Conservation (phyloP, 2,888 invertebrate species). For the Agrotis clavis region DNA sequence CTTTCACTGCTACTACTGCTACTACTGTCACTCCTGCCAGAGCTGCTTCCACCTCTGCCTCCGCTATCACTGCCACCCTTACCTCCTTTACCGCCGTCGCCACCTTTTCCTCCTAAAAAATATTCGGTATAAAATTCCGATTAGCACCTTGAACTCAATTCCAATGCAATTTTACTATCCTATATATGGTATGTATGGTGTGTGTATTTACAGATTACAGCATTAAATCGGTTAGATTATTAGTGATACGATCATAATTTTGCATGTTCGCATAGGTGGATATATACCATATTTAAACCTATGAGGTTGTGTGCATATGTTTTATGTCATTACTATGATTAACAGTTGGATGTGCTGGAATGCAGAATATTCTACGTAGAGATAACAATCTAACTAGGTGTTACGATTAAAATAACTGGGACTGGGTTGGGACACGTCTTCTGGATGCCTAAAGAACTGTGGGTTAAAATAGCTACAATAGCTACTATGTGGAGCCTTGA, state of each 20-base stretch:
- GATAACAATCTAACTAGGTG: too few relatives aligned
- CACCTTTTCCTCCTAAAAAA: constrained; percentile 29
- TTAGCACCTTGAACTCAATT: constrained; percentile 18
- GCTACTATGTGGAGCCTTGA: too few relatives aligned
- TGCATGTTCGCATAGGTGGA: background rate
- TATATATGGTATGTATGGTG: too few relatives aligned
- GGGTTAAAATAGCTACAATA: too few relatives aligned
- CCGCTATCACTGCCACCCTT: constrained; percentile 5
- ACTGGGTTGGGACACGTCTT: too few relatives aligned
- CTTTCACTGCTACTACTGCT: constrained; percentile 31
- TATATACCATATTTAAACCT: too few relatives aligned
- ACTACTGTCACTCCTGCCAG: constrained; percentile 31
- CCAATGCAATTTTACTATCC: background rate
- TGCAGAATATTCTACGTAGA: too few relatives aligned
- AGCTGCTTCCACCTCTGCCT: constrained; percentile 22
- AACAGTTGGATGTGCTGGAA: background rate
- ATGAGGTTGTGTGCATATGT: background rate
- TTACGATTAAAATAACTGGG: too few relatives aligned
- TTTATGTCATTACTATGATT: background rate
- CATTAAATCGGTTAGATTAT: background rate
- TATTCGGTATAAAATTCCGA: background rate
- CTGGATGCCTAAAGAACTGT: too few relatives aligned
- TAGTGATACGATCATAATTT: constrained; percentile 10
- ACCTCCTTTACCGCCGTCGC: constrained; percentile 1
- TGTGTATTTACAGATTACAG: background rate